A percentile compares a stretch with the other conserved stretches of the same genome.
phyloP scores from a whole-genome alignment of 2,113 vertebrate species.

The Crocuta crocuta region DNA sequence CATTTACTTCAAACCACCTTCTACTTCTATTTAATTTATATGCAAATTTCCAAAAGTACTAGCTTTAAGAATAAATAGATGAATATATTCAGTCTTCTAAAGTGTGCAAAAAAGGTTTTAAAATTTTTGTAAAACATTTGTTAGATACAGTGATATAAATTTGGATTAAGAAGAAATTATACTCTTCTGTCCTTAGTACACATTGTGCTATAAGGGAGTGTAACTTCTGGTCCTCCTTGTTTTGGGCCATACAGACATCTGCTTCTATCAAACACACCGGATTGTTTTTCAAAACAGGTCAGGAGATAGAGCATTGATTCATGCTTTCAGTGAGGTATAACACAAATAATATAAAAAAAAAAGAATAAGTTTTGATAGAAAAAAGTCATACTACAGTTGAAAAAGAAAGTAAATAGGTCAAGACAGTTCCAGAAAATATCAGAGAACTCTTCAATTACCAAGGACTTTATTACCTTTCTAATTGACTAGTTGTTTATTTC shows the following conservation, averaged over 20 bases:
- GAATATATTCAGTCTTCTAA: not conserved
- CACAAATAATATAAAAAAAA: not conserved
- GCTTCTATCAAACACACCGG: not conserved
- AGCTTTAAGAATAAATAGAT: not conserved
- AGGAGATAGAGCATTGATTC: not conserved
- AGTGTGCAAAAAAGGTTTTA: not conserved
- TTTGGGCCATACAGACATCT: not conserved
- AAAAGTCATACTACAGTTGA: not conserved
- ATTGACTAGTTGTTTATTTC: not conserved
- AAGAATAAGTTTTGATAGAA: not conserved
- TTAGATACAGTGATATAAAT: not conserved
- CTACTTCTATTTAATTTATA: not conserved
- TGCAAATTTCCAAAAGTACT: not conserved
- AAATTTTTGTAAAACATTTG: not conserved
- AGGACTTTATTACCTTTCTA: not conserved
- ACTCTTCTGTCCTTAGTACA: not conserved
- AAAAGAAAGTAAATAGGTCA: not conserved
- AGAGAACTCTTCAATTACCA: not conserved
- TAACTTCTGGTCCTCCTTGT: not conserved
- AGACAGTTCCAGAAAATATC: not conserved
- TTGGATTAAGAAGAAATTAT: not conserved
- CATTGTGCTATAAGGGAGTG: fast-evolving
- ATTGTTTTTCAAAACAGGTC: not conserved
- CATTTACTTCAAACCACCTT: not conserved
- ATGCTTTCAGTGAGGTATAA: not conserved